A percentile compares a stretch with the other conserved stretches of the same genome.
Conservation (phyloP, 23 tunicate genomes). For the Oikopleura dioica region DNA sequence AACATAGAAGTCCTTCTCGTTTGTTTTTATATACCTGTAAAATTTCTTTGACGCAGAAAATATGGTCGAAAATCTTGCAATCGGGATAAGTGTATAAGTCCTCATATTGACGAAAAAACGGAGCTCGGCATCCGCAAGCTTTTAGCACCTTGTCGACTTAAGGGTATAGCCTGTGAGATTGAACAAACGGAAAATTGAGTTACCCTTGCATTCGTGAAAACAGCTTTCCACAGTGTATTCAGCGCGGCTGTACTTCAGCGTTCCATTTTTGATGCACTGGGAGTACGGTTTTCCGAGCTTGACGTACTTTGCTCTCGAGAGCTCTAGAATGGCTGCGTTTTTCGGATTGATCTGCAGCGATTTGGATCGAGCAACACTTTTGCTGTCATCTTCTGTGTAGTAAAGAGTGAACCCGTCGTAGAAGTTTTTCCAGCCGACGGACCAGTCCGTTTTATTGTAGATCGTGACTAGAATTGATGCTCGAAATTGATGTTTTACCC, state of each 20-base stretch:
- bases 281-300: not conserved
- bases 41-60: slow-evolving; percentile 3
- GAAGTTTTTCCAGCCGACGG: not conserved
- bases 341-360: not conserved
- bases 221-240: not conserved
- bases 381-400: not conserved
- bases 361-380: not conserved
- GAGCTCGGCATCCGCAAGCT: not conserved
- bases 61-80: not conserved
- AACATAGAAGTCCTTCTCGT: not conserved
- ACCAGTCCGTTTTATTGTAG: not conserved
- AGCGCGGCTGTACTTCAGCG: not conserved
- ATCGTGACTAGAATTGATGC: not conserved
- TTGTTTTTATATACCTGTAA: not conserved
- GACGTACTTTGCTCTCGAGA: not conserved
- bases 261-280: not conserved
- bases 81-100: not conserved
- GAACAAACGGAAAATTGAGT: not conserved
- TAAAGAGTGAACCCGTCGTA: not conserved
- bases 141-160: not conserved
- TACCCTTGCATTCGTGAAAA: not conserved
- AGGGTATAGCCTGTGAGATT: not conserved
- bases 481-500: not conserved
- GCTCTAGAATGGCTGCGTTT: not conserved
- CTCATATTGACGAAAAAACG: not conserved